A percentile compares a stretch with the other conserved stretches of the same genome.
Evolutionary conservation across 92 coral and sea anemone species (phyloP).

Genomic region (Micromussa lordhowensis): DNA sequence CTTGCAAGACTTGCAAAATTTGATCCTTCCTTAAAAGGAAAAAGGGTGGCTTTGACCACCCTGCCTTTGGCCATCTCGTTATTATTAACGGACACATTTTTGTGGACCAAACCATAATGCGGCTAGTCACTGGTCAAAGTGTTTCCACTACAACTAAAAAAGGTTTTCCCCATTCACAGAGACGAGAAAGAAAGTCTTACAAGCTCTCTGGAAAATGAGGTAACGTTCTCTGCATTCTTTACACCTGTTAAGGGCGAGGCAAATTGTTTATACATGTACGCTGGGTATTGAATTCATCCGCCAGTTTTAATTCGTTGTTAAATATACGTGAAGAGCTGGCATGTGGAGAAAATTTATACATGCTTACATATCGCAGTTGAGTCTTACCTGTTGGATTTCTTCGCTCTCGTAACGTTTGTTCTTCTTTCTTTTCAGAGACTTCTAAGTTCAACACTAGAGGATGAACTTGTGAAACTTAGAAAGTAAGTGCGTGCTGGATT

Average conservation of each 20-base stretch:
- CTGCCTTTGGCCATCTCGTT: too few species aligned
- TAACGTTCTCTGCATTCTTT: conserved; percentile 14
- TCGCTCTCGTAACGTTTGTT: neutral
- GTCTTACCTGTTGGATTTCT: neutral
- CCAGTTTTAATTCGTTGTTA: too few species aligned
- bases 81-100: too few species aligned
- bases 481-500: conserved; percentile 18
- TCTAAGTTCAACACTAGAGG: conserved; percentile 54
- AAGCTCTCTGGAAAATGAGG: conserved; percentile 72
- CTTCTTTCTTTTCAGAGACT: conserved; percentile 41
- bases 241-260: neutral
- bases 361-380: too few species aligned
- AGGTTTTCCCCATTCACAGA: conserved; percentile 48
- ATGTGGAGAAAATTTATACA: too few species aligned
- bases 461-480: conserved; percentile 40
- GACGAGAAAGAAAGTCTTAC: conserved; percentile 69
- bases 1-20: too few species aligned
- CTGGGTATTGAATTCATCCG: neutral
- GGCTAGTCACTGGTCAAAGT: neutral
- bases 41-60: too few species aligned
- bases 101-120: too few species aligned
- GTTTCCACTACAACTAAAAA: neutral
- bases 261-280: neutral
- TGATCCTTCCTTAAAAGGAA: too few species aligned
- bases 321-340: too few species aligned